These are phyloP conservation scores for Nematopogon swammerdamellus DNA, from an alignment of 2,888 invertebrate genomes.

Conservation along the genomic window DNA sequence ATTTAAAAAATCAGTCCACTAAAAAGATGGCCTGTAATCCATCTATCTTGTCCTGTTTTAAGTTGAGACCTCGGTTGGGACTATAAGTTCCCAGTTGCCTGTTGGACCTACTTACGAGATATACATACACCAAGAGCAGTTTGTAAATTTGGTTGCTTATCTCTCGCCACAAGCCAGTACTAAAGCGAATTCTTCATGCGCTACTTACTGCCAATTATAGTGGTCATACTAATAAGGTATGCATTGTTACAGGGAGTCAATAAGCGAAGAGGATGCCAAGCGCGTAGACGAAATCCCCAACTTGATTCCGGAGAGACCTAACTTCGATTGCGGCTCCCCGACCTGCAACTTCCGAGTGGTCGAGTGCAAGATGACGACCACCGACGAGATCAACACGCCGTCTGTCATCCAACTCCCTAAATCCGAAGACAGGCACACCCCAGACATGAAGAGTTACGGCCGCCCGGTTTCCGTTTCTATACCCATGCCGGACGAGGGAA, in stretches of 20 bases:
- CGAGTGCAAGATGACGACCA: slow-evolving; percentile 46
- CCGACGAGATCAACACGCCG: slow-evolving; percentile 31
- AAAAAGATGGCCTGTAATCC: no score
- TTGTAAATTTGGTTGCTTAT: no score
- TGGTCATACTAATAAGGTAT: not conserved
- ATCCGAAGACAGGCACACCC: slow-evolving; percentile 15
- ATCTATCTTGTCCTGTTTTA: no score
- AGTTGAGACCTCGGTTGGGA: no score
- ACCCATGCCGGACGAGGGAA: slow-evolving; percentile 56
- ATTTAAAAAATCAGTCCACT: no score
- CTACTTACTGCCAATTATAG: no score
- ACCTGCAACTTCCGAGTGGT: slow-evolving; percentile 46
- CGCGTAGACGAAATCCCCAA: slow-evolving; percentile 40
- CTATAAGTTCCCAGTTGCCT: no score
- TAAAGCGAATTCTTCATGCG: no score
- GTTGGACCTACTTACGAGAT: no score
- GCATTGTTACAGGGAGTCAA: slow-evolving; percentile 32
- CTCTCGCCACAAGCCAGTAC: no score
- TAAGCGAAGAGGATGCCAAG: slow-evolving; percentile 35
- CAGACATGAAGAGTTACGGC: slow-evolving; percentile 18
- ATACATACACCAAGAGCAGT: no score
- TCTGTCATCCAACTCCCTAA: slow-evolving; percentile 17
- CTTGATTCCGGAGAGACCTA: slow-evolving; percentile 29
- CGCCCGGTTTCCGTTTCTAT: slow-evolving; percentile 55
- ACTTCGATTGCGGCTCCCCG: slow-evolving; percentile 42